Evolutionary conservation across 2,888 invertebrate species (phyloP).

Genomic region (Ctenicera cuprea): DNA sequence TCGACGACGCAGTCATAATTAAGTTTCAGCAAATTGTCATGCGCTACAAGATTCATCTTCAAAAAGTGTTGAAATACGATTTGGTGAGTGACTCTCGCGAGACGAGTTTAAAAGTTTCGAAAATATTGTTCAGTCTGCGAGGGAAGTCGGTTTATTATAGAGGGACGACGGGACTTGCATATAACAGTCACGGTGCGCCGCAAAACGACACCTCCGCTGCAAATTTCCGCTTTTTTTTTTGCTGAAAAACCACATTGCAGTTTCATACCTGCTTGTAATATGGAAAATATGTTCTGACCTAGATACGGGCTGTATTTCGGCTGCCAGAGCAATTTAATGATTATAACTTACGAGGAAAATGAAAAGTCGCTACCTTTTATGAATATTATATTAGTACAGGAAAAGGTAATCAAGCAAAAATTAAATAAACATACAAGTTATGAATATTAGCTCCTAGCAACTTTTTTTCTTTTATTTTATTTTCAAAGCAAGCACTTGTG

Average conservation of each 20-base stretch:
- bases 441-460: too few species aligned
- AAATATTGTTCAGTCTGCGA: slow-evolving; percentile 54
- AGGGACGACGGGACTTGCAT: slow-evolving; percentile 52
- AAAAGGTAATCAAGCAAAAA: too few species aligned
- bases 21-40: slow-evolving; percentile 47
- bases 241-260: slow-evolving; percentile 38
- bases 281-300: slow-evolving; percentile 19
- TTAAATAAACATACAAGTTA: too few species aligned
- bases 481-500: too few species aligned
- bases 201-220: slow-evolving; percentile 47
- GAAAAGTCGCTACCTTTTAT: too few species aligned
- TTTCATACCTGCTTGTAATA: slow-evolving; percentile 30
- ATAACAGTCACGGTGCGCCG: slow-evolving; percentile 42
- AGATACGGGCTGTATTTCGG: background rate
- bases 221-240: slow-evolving; percentile 34
- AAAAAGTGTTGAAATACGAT: slow-evolving; percentile 52
- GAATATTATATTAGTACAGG: too few species aligned
- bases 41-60: slow-evolving; percentile 48
- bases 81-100: slow-evolving; percentile 49
- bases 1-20: slow-evolving; percentile 35
- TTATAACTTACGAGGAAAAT: too few species aligned
- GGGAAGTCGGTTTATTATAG: slow-evolving; percentile 50
- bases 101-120: slow-evolving; percentile 53
- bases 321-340: too few species aligned
- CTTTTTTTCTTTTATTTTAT: too few species aligned